These are phyloP conservation scores for Stichodactyla mertensii DNA, from an alignment of 64 coral and sea anemone genomes.

Conservation along the genomic window DNA sequence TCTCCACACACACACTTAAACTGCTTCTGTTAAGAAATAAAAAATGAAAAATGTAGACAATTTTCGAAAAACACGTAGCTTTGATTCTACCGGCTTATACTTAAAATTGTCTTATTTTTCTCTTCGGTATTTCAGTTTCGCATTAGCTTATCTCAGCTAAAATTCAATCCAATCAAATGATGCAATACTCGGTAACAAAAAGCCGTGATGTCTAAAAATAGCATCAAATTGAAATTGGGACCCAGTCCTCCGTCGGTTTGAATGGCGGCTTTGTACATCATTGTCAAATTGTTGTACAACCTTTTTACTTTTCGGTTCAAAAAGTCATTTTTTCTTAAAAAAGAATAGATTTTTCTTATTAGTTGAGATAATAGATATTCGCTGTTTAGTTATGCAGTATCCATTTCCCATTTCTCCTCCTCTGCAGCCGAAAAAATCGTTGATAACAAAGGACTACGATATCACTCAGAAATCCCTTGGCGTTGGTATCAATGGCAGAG, in stretches of 20 bases:
- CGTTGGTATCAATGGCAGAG: slow-evolving; percentile 95
- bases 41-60: too few species aligned
- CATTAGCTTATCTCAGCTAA: slow-evolving; percentile 8
- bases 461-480: slow-evolving; percentile 77
- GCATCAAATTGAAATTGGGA: background rate
- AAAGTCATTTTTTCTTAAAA: background rate
- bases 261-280: background rate
- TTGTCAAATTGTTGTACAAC: background rate
- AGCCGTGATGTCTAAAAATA: slow-evolving; percentile 15
- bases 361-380: too few species aligned
- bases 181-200: background rate
- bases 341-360: too few species aligned
- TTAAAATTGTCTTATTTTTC: background rate
- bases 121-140: background rate
- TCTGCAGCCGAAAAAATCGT: slow-evolving; percentile 56
- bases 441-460: slow-evolving; percentile 72
- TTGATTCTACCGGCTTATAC: background rate
- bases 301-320: background rate
- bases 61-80: too few species aligned
- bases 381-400: slow-evolving; percentile 17
- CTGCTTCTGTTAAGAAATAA: too few species aligned
- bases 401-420: slow-evolving; percentile 54
- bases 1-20: too few species aligned
- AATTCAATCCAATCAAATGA: background rate
- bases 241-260: background rate